Conservation (phyloP, 2,113 vertebrate species). For the Pelobates fuscus region DNA sequence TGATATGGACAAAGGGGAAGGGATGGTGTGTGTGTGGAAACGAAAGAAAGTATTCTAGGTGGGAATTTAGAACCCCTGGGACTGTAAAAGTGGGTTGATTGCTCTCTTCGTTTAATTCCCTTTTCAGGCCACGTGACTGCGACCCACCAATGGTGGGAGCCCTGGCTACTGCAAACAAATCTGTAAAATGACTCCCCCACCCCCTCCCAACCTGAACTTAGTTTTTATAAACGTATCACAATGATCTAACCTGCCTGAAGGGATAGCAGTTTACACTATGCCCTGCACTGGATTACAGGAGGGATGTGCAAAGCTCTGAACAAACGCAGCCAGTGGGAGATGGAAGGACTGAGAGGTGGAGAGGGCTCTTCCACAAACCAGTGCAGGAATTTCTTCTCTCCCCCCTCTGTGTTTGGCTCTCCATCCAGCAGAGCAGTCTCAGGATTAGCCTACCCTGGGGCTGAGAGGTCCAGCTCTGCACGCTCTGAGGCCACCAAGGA, state of each 20-base stretch:
- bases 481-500: constrained; percentile 44
- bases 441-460: constrained; percentile 68
- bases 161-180: constrained; percentile 61
- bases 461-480: constrained; percentile 60
- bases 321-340: constrained; percentile 70
- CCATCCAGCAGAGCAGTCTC: constrained; percentile 67
- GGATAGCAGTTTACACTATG: constrained; percentile 61
- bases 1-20: background rate
- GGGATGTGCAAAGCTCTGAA: constrained; percentile 70
- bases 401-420: constrained; percentile 70
- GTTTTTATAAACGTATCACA: constrained; percentile 76
- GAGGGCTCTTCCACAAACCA: constrained; percentile 62
- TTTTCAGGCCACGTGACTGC: constrained; percentile 63
- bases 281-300: constrained; percentile 58
- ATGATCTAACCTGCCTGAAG: constrained; percentile 75
- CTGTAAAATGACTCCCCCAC: constrained; percentile 64
- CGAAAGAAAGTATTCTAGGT: constrained; percentile 7
- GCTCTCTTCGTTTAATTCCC: constrained; percentile 33
- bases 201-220: constrained; percentile 71
- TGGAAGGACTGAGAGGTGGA: constrained; percentile 71
- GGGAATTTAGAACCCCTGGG: constrained; percentile 35
- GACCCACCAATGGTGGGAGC: constrained; percentile 66
- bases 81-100: constrained; percentile 49
- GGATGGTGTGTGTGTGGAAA: background rate
- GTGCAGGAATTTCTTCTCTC: constrained; percentile 74